phyloP scores from a whole-genome alignment of 2,113 vertebrate genomes.

The Scophthalmus maximus region DNA sequence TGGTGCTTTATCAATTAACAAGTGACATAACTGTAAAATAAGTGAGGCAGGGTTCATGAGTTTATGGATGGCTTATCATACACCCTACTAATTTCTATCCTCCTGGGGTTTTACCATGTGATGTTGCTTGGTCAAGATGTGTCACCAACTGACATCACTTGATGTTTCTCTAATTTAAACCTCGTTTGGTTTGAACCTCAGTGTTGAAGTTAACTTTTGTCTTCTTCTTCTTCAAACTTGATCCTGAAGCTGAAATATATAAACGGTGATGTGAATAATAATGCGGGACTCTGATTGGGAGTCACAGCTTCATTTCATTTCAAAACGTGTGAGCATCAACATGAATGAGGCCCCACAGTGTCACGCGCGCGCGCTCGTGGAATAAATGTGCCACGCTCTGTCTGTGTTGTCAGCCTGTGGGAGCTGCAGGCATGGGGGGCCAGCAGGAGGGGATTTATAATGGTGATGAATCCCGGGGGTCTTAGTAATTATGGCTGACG shows the following conservation, averaged over 20 bases:
- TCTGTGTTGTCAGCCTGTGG: slow-evolving; percentile 60
- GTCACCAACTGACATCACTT: too few relatives aligned
- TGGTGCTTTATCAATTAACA: too few relatives aligned
- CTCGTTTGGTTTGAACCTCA: too few relatives aligned
- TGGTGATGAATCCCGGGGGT: slow-evolving; percentile 79
- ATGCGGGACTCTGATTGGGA: slow-evolving; percentile 41
- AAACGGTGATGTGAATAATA: slow-evolving; percentile 39
- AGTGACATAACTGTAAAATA: too few relatives aligned
- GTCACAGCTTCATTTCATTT: slow-evolving; percentile 55
- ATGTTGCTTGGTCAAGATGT: too few relatives aligned
- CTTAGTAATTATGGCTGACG: slow-evolving; percentile 80
- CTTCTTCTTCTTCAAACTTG: background rate
- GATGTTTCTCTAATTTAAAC: too few relatives aligned
- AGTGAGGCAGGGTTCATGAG: too few relatives aligned
- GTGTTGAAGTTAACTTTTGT: too few relatives aligned
- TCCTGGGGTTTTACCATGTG: too few relatives aligned
- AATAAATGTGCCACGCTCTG: slow-evolving; percentile 61
- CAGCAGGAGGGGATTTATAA: slow-evolving; percentile 77
- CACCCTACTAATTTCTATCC: too few relatives aligned
- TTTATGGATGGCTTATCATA: too few relatives aligned
- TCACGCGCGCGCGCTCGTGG: slow-evolving; percentile 44
- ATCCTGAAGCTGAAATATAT: slow-evolving; percentile 27
- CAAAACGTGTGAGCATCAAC: slow-evolving; percentile 43
- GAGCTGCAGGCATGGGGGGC: slow-evolving; percentile 68
- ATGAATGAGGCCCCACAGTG: slow-evolving; percentile 50